phyloP scores from a whole-genome alignment of 2,888 invertebrate genomes.

The Danaus chrysippus region DNA sequence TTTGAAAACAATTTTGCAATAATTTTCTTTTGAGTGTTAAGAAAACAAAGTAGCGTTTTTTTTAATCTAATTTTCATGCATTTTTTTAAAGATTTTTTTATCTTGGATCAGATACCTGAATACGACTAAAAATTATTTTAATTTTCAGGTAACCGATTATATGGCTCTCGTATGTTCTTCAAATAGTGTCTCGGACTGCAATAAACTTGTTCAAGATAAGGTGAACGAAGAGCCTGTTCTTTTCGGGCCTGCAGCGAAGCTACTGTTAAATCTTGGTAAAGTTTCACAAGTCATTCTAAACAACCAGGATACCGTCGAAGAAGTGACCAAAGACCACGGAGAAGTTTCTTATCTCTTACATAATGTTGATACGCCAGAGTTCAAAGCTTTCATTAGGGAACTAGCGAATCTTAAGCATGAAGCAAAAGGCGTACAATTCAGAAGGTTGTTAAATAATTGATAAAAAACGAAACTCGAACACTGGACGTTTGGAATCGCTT shows the following conservation, averaged over 20 bases:
- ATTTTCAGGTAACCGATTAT: slow-evolving; percentile 10
- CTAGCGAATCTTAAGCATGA: neutral
- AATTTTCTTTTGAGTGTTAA: too few species aligned
- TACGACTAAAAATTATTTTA: neutral
- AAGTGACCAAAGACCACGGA: neutral
- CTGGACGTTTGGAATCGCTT: neutral
- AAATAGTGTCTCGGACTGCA: slow-evolving; percentile 1
- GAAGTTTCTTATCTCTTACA: slow-evolving; percentile 8
- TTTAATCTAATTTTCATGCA: too few species aligned
- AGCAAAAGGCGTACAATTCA: neutral
- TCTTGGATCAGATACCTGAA: too few species aligned
- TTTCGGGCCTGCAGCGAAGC: neutral
- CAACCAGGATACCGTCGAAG: neutral
- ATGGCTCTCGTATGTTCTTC: slow-evolving; percentile 6
- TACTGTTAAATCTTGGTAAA: slow-evolving; percentile 8
- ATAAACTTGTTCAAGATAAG: neutral
- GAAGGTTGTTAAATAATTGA: neutral
- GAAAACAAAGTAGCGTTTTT: too few species aligned
- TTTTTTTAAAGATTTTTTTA: too few species aligned
- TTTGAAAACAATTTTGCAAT: too few species aligned
- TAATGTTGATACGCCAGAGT: neutral
- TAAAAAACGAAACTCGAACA: neutral
- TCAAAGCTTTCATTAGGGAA: neutral
- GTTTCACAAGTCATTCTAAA: neutral
- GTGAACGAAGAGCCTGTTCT: neutral